phyloP scores from a whole-genome alignment of 2,797 vertebrate species.

The Hyperoplus lanceolatus region DNA sequence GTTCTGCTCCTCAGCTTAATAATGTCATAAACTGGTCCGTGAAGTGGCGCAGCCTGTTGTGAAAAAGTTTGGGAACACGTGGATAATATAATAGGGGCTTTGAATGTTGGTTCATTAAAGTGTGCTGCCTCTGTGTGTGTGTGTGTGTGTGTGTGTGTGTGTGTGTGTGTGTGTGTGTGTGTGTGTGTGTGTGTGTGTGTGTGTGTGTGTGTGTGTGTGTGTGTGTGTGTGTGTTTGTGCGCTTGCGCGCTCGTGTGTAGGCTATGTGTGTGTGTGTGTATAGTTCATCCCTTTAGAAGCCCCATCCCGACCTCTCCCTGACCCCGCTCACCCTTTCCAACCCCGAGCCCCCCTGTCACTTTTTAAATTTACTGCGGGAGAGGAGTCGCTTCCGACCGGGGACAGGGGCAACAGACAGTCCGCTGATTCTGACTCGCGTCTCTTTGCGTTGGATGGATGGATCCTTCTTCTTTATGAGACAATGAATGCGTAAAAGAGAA shows the following conservation, averaged over 20 bases:
- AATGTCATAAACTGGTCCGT: constrained; percentile 34
- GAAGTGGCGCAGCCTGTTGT: constrained; percentile 31
- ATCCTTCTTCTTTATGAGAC: constrained; percentile 84
- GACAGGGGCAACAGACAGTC: constrained; percentile 67
- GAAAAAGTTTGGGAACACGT: constrained; percentile 54
- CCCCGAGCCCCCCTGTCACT: constrained; percentile 91
- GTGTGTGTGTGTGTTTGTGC: constrained; percentile 49
- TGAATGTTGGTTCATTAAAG: constrained; percentile 73
- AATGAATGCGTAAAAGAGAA: constrained; percentile 81
- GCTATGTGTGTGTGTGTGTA: constrained; percentile 30
- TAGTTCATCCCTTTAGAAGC: constrained; percentile 84
- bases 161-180: constrained; percentile 57
- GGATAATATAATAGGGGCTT: constrained; percentile 42
- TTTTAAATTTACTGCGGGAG: constrained; percentile 88
- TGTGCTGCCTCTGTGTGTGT: constrained; percentile 63
- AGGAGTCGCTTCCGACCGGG: constrained; percentile 86
- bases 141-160: constrained; percentile 37
- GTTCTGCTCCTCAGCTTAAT: constrained; percentile 28
- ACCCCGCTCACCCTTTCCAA: constrained; percentile 89
- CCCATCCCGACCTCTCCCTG: constrained; percentile 91
- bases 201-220: constrained; percentile 59
- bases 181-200: constrained; percentile 63
- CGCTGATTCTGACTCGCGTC: constrained; percentile 19
- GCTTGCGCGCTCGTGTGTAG: no score
- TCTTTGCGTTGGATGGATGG: constrained; percentile 40